These are phyloP conservation scores for Romanogobio albipinnatus DNA, from an alignment of 2,113 vertebrate genomes.

Conservation along the genomic window DNA sequence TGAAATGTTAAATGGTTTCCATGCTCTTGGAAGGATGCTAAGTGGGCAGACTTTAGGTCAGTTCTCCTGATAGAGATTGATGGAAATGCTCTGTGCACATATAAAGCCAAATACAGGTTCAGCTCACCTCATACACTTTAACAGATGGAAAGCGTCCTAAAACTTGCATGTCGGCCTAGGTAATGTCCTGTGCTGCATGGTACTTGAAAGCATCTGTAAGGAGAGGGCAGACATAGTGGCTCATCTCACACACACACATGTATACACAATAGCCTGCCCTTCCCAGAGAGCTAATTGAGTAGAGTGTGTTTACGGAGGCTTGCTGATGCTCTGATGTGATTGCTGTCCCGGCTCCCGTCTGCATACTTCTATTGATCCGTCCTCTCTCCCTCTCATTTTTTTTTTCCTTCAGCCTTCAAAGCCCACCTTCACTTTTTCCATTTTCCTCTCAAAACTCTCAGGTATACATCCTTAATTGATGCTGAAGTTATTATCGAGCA, in stretches of 20 bases:
- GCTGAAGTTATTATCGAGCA: not conserved
- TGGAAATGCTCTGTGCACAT: not conserved
- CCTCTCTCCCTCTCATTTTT: not conserved
- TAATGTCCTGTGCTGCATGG: not conserved
- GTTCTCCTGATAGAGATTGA: not conserved
- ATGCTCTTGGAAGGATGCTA: not conserved
- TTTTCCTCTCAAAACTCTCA: not conserved
- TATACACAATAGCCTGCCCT: constrained; percentile 17
- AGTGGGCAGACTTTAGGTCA: not conserved
- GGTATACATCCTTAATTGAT: not conserved
- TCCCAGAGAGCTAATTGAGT: constrained; percentile 39
- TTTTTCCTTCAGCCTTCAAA: not conserved
- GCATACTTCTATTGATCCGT: constrained; percentile 36
- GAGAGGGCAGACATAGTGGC: not conserved
- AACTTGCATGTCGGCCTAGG: not conserved
- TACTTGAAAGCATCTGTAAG: not conserved
- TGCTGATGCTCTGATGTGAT: constrained; percentile 42
- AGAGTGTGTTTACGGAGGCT: constrained; percentile 43
- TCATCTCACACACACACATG: constrained; percentile 2
- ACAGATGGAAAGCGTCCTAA: not conserved
- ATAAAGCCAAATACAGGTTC: not conserved
- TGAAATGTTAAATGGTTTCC: not conserved
- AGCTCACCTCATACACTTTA: not conserved
- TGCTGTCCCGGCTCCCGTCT: constrained; percentile 39
- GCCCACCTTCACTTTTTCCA: not conserved